A percentile compares a stretch with the other conserved stretches of the same genome.
Evolutionary conservation across 2,888 invertebrate species (phyloP).

Genomic region (Nephrocerus scutellatus): DNA sequence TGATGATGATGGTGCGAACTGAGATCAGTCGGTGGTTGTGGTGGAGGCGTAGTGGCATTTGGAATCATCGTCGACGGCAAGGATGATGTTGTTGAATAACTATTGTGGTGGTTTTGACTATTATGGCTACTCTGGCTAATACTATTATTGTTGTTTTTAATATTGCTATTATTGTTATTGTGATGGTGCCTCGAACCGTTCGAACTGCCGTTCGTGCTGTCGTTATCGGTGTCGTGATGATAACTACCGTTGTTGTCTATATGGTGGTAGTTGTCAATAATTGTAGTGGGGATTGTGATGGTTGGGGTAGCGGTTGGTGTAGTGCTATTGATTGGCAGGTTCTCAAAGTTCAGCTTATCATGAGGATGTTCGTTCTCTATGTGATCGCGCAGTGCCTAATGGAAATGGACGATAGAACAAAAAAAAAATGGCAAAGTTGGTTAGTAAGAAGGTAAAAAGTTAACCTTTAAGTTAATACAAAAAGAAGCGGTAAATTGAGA

Average conservation of each 20-base stretch:
- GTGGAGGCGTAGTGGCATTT: constrained; percentile 16
- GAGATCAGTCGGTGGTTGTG: constrained; percentile 23
- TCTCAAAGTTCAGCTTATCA: constrained; percentile 40
- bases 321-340: constrained; percentile 21
- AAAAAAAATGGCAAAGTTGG: not conserved
- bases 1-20: constrained; percentile 22
- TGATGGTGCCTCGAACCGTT: constrained; percentile 16
- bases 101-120: no score
- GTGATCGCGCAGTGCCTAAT: constrained; percentile 48
- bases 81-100: constrained; percentile 16
- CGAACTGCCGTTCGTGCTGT: constrained; percentile 15
- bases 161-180: constrained; percentile 18
- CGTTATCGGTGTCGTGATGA: constrained; percentile 12
- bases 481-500: not conserved
- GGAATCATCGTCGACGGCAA: constrained; percentile 16
- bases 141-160: constrained; percentile 17
- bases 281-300: no score
- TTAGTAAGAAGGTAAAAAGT: not conserved
- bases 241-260: constrained; percentile 16
- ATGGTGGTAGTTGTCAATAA: constrained; percentile 11
- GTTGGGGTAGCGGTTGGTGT: constrained; percentile 20
- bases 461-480: not conserved
- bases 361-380: constrained; percentile 47
- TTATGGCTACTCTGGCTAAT: no score
- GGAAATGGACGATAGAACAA: not conserved